Evolutionary conservation across 2,797 vertebrate genomes (phyloP).

Genomic region (Tinamus major): DNA sequence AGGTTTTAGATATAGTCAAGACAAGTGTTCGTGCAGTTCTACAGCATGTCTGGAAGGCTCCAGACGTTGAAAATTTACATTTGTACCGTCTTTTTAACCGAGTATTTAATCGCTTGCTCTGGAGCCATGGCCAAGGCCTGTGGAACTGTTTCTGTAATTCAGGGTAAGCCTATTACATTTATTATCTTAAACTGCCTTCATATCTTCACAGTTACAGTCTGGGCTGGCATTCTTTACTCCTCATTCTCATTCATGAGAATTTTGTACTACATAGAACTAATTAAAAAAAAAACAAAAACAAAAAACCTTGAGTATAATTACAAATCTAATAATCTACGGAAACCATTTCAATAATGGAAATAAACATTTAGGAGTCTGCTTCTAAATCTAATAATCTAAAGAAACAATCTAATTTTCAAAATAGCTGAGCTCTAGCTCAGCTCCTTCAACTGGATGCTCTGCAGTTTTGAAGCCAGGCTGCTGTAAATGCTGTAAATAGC

Average conservation of each 20-base stretch:
- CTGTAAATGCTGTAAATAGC: not conserved
- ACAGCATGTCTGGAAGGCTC: constrained; percentile 92
- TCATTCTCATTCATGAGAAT: constrained; percentile 8
- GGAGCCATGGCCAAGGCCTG: constrained; percentile 95
- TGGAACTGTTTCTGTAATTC: constrained; percentile 98
- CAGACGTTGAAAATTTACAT: constrained; percentile 91
- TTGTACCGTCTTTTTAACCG: constrained; percentile 93
- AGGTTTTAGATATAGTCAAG: constrained; percentile 97
- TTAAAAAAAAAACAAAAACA: not conserved
- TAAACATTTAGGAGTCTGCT: not conserved
- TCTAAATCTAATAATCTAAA: not conserved
- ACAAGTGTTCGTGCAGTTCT: constrained; percentile 88
- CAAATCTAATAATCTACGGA: not conserved
- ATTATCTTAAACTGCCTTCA: not conserved
- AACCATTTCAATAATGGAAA: not conserved
- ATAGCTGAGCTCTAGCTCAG: not conserved
- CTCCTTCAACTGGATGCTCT: not conserved
- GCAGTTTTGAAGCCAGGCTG: not conserved
- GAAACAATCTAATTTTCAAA: not conserved
- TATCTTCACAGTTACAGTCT: not conserved
- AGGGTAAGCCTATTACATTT: constrained; percentile 82
- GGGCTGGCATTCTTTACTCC: not conserved
- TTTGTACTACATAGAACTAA: not conserved
- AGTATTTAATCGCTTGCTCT: constrained; percentile 93
- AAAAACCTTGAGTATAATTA: not conserved